A percentile compares a stretch with the other conserved stretches of the same genome.
Evolutionary conservation across 1,140 invertebrate genomes (phyloP).

Genomic region (Kradibia gibbosae): DNA sequence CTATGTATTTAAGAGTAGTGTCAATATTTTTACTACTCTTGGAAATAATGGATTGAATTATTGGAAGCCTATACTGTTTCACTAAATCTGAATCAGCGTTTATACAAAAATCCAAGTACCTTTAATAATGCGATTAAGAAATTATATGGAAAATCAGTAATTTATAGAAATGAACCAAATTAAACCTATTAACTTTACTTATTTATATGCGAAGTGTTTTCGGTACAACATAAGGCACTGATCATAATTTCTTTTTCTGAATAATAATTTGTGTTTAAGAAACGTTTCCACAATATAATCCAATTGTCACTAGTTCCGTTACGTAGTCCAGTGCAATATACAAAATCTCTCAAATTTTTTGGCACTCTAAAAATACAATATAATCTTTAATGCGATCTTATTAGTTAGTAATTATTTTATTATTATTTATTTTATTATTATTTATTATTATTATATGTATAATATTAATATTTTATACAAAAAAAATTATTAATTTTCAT

Average conservation of each 20-base stretch:
- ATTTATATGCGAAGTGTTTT: conserved; percentile 50
- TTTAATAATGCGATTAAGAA: conserved; percentile 16
- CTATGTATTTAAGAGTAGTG: conserved; percentile 53
- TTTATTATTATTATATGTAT: too few relatives aligned
- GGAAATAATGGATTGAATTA: conserved; percentile 58
- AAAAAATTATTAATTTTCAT: neutral
- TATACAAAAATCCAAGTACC: conserved; percentile 52
- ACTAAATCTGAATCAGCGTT: conserved; percentile 48
- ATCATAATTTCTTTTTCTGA: conserved; percentile 60
- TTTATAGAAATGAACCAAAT: neutral
- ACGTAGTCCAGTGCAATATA: conserved; percentile 59
- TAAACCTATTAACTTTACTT: conserved; percentile 54
- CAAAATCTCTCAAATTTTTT: conserved; percentile 56
- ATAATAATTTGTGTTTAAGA: conserved; percentile 53
- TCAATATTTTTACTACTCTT: conserved; percentile 51
- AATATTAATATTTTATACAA: too few relatives aligned
- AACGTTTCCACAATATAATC: conserved; percentile 53
- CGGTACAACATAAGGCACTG: conserved; percentile 56
- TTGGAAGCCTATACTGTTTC: conserved; percentile 64
- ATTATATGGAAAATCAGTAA: conserved; percentile 5
- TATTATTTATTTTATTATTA: too few relatives aligned
- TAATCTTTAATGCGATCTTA: neutral
- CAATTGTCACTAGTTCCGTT: conserved; percentile 52
- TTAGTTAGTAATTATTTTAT: neutral
- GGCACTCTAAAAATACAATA: conserved; percentile 49